A percentile compares a stretch with the other conserved stretches of the same genome.
phyloP scores from a whole-genome alignment of 2,113 vertebrate species.

The Tenebrosternarchus preto region DNA sequence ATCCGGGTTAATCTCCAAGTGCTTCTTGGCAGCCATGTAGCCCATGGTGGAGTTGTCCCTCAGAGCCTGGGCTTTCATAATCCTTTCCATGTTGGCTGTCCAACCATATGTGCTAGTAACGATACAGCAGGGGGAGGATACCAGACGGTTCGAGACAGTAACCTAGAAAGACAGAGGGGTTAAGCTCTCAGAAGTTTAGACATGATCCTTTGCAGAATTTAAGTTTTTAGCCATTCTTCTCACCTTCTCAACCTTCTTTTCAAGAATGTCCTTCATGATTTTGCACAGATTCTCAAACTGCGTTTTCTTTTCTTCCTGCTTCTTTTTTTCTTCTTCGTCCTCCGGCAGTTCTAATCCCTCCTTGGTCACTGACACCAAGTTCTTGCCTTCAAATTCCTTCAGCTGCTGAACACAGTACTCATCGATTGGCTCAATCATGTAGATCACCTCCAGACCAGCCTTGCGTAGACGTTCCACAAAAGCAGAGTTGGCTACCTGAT shows the following conservation, averaged over 20 bases:
- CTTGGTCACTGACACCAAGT: constrained; percentile 79
- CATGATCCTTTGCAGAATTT: background rate
- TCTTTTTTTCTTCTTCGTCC: constrained; percentile 78
- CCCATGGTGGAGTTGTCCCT: constrained; percentile 82
- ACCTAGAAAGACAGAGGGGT: constrained; percentile 61
- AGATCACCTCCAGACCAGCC: constrained; percentile 79
- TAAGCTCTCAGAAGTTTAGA: no score
- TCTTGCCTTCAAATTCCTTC: constrained; percentile 81
- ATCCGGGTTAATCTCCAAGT: constrained; percentile 78
- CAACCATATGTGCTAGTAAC: constrained; percentile 83
- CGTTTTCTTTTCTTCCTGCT: constrained; percentile 75
- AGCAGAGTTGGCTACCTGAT: constrained; percentile 80
- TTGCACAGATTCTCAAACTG: constrained; percentile 81
- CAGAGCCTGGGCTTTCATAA: constrained; percentile 82
- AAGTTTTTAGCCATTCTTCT: background rate
- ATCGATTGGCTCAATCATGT: constrained; percentile 83
- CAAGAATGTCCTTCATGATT: constrained; percentile 82
- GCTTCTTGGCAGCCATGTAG: constrained; percentile 84
- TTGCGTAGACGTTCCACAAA: constrained; percentile 80
- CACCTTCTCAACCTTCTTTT: constrained; percentile 83
- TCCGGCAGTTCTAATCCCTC: constrained; percentile 81
- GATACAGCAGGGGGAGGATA: constrained; percentile 80
- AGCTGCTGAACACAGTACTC: constrained; percentile 82
- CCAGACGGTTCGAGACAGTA: constrained; percentile 76
- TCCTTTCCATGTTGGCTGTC: constrained; percentile 84